These are phyloP conservation scores for Tetheella fluctuosa DNA, from an alignment of 2,888 invertebrate species.

Conservation along the genomic window DNA sequence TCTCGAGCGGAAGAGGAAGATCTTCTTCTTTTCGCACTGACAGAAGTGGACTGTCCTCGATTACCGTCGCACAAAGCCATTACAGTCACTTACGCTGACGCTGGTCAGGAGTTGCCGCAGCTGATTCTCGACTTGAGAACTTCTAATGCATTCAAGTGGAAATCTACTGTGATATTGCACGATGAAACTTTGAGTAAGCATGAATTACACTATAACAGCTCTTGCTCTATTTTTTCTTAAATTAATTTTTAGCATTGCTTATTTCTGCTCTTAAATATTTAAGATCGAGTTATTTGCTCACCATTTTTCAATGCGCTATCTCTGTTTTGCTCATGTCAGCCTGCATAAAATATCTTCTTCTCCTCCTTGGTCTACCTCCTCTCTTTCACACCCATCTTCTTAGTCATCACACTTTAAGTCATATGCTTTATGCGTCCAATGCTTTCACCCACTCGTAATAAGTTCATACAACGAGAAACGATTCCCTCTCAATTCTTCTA, in stretches of 20 bases:
- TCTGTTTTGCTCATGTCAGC: too few relatives aligned
- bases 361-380: too few relatives aligned
- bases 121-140: constrained; percentile 89
- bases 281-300: not conserved
- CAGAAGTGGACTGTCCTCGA: constrained; percentile 91
- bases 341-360: too few relatives aligned
- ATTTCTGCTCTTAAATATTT: not conserved
- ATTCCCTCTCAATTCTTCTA: too few relatives aligned
- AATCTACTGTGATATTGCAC: constrained; percentile 87
- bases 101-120: constrained; percentile 90
- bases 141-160: constrained; percentile 87
- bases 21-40: constrained; percentile 89
- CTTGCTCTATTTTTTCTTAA: not conserved
- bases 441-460: too few relatives aligned
- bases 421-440: too few relatives aligned
- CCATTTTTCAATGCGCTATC: too few relatives aligned
- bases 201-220: not conserved
- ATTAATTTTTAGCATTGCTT: not conserved
- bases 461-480: too few relatives aligned
- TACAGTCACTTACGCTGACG: constrained; percentile 87
- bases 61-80: constrained; percentile 87
- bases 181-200: constrained; percentile 88
- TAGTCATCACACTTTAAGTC: too few relatives aligned
- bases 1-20: constrained; percentile 85
- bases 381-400: too few relatives aligned